Conservation (phyloP, 2,797 vertebrate genomes). For the Sylvilagus floridanus region DNA sequence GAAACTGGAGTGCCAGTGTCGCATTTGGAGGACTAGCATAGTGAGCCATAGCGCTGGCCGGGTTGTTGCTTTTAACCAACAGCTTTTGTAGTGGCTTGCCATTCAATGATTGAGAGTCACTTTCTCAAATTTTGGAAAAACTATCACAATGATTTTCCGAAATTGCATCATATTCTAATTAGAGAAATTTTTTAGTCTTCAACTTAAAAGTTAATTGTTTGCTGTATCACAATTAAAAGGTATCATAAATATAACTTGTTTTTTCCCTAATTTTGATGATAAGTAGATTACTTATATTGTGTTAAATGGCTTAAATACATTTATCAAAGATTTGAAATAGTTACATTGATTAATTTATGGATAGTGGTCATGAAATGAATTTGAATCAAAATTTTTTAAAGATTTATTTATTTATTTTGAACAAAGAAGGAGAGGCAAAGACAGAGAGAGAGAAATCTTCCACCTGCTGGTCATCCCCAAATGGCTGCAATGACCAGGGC, state of each 20-base stretch:
- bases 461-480: too few species aligned
- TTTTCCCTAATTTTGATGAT: too few species aligned
- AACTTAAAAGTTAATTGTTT: rapidly evolving
- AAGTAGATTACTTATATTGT: too few species aligned
- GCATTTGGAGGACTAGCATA: too few species aligned
- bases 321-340: not conserved
- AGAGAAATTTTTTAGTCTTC: not conserved
- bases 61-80: not conserved
- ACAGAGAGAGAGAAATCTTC: too few species aligned
- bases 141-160: not conserved
- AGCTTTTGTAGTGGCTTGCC: not conserved
- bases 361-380: not conserved
- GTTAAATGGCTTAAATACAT: not conserved
- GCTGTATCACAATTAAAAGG: not conserved
- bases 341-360: not conserved
- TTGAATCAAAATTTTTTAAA: too few species aligned
- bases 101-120: not conserved
- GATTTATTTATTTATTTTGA: too few species aligned
- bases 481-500: too few species aligned
- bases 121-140: not conserved
- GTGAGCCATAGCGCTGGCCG: too few species aligned
- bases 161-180: not conserved
- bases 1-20: too few species aligned
- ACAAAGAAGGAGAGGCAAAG: too few species aligned
- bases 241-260: not conserved